Evolutionary conservation across 2,113 vertebrate species (phyloP), one percentile per base, ranked within the genome.

Genomic region (Micronycteris hirsuta): DNA sequence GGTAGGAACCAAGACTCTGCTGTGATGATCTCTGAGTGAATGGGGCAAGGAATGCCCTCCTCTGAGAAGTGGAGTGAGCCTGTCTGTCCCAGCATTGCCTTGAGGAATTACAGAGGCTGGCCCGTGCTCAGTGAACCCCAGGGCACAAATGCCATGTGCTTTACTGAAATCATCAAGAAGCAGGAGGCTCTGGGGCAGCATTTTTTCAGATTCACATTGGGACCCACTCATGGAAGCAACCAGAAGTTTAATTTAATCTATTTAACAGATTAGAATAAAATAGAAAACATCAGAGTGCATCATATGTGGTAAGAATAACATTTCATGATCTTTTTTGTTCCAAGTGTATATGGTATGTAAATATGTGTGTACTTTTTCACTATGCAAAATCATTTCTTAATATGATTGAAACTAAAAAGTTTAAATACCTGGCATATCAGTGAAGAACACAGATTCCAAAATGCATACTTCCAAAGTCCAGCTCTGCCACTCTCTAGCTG

Each of bases 371-470:
- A 56, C 11, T 56, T 61, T 80, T n/a, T 71, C 61, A 81, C 67
- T 92, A 19, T 36, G 43, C 19, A 74, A 92, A 97, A 86, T 71
- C 58, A 71, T 87, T 93, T 78, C 38, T 86, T 95, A 84, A 36
- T 77, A 58, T 28, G 52, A 20, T 31, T 77, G 36, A 47, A 86
- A 41, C 19, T 31, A 52, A 92, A 87, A 81, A 76, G 22, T 89
- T 45, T 67, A 81, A 84, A 86, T 86, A 71, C 5, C 7, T 41
- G n/a, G 12, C 54, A 13, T 77, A 65, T 73, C 43, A 76, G 43
- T 78, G 93, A 73, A 86, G 81, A 83, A 49, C 31, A 94, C 43
- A 94, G 81, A 77, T 93, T 90, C 91, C 81, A 95, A 92, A 92
- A 22, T 87, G 28, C 33, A 43, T 78, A 14, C 15, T 80, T 89